Base-by-base conservation (phyloP, 2,888 invertebrate species). In the Erebia ligea region DNA sequence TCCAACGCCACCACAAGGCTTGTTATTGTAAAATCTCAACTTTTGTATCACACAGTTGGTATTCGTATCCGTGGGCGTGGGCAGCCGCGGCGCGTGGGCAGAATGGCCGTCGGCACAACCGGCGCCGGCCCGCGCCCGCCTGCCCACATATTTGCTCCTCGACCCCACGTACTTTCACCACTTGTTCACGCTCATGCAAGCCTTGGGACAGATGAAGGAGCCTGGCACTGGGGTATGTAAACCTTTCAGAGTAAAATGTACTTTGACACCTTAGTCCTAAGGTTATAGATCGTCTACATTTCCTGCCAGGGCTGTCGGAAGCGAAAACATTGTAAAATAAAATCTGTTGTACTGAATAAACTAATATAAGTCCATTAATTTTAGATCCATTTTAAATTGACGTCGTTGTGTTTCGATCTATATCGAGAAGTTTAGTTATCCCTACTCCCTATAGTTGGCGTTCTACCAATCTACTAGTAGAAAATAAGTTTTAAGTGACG, bases 161-260 rank as follows among this genome's bases (percentile, higher is more conserved):
- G 96, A 97, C 84, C 96, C 98, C 11, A 96, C 96, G 67, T 98
- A 98, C 91, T 98, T 98, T 88, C 97, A 98, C 83, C 97, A 98
- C 78, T 94, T 99, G 2, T 98, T 98, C 88, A 96, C 96, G 50
- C 92, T 98, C 56, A 98, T 98, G 97, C 97, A 98, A 84, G 97
- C 97, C 1, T 91, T 99, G 21, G 98, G 98, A 62, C 96, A 97
- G 79, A 97, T 98, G 95, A 97, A 96, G 84, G 96, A 97, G 17
- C 95, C 95, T 0, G 95, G 96, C 0, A 95, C 96, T 81, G 96
- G 96, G 76, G 95, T 95, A 81, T 19, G 58, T 70, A 25, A 8
- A 9, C 10, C 8, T 57, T 6, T 25, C 1, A 21, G 13, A 57
- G 25, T 21, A 21, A 21, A 19, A 19, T 56, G 15, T 0, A 48